Percentiles rank a stretch among this genome's conserved stretches.
Conservation (phyloP, 2,888 invertebrate genomes). For the Hypomecis atomaria region DNA sequence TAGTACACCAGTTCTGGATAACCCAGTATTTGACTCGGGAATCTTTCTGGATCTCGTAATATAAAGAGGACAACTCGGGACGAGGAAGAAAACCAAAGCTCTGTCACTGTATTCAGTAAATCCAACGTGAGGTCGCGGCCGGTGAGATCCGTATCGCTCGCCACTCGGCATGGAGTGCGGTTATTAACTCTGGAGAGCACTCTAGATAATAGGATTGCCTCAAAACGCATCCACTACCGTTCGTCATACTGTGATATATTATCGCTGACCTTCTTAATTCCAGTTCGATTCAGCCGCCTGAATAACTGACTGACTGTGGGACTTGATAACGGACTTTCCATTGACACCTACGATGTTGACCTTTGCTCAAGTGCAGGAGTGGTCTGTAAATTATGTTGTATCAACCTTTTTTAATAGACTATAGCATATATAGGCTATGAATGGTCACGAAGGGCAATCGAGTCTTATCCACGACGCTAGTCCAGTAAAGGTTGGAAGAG, state of each 20-base stretch:
- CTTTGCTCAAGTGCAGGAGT: not conserved
- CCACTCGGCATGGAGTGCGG: constrained; percentile 67
- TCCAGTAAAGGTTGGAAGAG: too few relatives aligned
- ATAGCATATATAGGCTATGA: too few relatives aligned
- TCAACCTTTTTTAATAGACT: too few relatives aligned
- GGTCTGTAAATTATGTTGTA: too few relatives aligned
- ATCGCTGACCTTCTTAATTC: constrained; percentile 52
- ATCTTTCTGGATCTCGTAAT: too few relatives aligned
- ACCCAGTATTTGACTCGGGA: too few relatives aligned
- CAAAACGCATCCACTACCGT: constrained; percentile 58
- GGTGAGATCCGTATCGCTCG: constrained; percentile 68
- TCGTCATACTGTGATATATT: constrained; percentile 52
- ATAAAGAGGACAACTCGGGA: not conserved
- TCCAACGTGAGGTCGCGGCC: constrained; percentile 21
- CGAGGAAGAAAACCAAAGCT: not conserved
- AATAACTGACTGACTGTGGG: constrained; percentile 25
- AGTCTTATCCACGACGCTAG: too few relatives aligned
- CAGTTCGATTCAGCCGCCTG: constrained; percentile 25
- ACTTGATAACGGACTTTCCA: constrained; percentile 19
- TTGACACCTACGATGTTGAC: constrained; percentile 16
- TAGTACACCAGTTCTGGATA: too few relatives aligned
- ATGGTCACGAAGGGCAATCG: too few relatives aligned
- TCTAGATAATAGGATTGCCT: constrained; percentile 79
- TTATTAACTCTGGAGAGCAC: constrained; percentile 80
- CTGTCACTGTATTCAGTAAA: constrained; percentile 14